Conservation (phyloP, 2,888 invertebrate species). For the Temnothorax rugatulus region DNA sequence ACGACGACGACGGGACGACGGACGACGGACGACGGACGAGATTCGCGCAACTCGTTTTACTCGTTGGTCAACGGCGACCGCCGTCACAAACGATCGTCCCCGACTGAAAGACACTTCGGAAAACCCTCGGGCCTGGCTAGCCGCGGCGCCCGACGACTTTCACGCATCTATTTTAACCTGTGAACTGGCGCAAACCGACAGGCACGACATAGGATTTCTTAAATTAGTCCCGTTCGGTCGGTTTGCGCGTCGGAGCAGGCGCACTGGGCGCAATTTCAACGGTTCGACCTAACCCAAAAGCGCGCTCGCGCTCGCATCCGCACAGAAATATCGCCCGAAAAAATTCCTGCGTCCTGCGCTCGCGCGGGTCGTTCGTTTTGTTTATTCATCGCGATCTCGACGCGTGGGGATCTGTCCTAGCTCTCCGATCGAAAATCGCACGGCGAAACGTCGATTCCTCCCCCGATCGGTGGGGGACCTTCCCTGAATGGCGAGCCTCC, state of each 20-base stretch:
- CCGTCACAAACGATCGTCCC: conserved; percentile 16
- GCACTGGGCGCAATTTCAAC: conserved; percentile 71
- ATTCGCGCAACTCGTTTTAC: no score
- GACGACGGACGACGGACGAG: no score
- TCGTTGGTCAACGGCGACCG: neutral
- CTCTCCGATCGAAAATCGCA: neutral
- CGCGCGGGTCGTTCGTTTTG: neutral
- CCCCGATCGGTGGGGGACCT: neutral
- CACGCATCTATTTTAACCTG: conserved; percentile 85
- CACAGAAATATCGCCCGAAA: neutral
- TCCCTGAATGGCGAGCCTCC: no score
- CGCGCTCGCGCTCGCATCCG: no score
- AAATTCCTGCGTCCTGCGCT: neutral
- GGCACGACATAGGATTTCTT: conserved; percentile 83
- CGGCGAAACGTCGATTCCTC: neutral
- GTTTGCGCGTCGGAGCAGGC: conserved; percentile 78
- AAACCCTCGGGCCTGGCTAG: conserved; percentile 57
- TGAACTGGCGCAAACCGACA: conserved; percentile 84
- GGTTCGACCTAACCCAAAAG: conserved; percentile 55
- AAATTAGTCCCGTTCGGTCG: conserved; percentile 83
- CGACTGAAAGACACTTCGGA: conserved; percentile 50
- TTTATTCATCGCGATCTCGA: neutral
- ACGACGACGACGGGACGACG: neutral
- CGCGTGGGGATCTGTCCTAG: neutral
- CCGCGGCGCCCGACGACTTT: conserved; percentile 78